Conservation (phyloP, 2,888 invertebrate genomes). For the Cordilura impudica region DNA sequence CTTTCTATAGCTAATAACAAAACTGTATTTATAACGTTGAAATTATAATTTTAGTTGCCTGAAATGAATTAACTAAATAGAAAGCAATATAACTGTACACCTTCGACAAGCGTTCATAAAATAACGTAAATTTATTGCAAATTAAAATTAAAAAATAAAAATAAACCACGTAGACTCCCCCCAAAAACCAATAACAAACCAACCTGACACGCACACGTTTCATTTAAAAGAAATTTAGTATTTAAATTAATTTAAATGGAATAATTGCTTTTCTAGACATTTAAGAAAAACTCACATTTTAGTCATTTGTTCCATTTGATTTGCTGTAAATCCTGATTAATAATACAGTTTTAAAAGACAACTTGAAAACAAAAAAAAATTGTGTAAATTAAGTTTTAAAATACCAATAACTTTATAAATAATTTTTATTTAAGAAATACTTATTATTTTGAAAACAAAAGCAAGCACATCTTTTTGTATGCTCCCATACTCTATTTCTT, state of each 20-base stretch:
- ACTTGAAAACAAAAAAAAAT: neutral
- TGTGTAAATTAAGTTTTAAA: constrained; percentile 12
- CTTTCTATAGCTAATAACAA: neutral
- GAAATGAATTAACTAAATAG: neutral
- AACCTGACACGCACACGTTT: constrained; percentile 56
- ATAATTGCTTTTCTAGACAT: constrained; percentile 11
- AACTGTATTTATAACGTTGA: neutral
- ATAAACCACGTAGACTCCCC: constrained; percentile 39
- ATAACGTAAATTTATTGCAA: constrained; percentile 15
- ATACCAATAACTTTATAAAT: neutral
- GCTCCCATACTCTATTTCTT: neutral
- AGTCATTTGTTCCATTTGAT: neutral
- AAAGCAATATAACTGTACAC: neutral
- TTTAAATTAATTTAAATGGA: constrained; percentile 10
- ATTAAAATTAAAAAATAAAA: constrained; percentile 34
- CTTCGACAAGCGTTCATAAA: constrained; percentile 31
- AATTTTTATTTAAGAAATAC: constrained; percentile 25
- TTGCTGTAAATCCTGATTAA: neutral
- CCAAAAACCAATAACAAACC: constrained; percentile 3
- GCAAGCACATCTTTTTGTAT: constrained; percentile 45
- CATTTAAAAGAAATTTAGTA: constrained; percentile 42
- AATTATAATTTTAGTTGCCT: neutral
- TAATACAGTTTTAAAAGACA: neutral
- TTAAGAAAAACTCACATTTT: constrained; percentile 2
- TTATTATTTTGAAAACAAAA: constrained; percentile 2